Evolutionary conservation across 2,888 invertebrate genomes (phyloP).

Genomic region (Tricholauxania praeusta): DNA sequence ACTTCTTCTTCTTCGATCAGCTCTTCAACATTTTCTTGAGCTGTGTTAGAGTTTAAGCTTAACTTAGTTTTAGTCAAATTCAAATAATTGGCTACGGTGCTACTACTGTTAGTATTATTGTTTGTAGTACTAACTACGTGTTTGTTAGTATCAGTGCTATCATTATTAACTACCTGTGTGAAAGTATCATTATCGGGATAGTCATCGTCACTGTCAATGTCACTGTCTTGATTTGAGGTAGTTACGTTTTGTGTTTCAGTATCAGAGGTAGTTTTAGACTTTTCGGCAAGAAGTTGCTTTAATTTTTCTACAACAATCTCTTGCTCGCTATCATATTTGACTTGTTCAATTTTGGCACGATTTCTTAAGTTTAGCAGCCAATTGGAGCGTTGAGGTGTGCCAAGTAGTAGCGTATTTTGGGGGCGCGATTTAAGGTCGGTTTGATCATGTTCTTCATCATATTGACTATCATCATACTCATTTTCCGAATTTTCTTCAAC

Average conservation of each 20-base stretch:
- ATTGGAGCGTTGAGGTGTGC: constrained; percentile 35
- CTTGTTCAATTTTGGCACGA: constrained; percentile 40
- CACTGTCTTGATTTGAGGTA: constrained; percentile 35
- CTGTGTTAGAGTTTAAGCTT: constrained; percentile 52
- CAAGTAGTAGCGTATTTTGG: constrained; percentile 28
- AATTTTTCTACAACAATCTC: no score
- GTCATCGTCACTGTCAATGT: constrained; percentile 30
- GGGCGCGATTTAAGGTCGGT: constrained; percentile 38
- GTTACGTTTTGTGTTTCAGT: constrained; percentile 24
- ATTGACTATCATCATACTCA: constrained; percentile 25
- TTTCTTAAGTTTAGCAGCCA: constrained; percentile 42
- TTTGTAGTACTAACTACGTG: constrained; percentile 47
- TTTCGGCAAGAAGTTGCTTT: constrained; percentile 40
- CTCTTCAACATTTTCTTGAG: constrained; percentile 30
- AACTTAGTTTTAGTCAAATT: constrained; percentile 52
- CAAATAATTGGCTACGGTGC: constrained; percentile 63
- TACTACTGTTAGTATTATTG: constrained; percentile 53
- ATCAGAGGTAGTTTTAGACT: constrained; percentile 33
- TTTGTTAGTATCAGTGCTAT: constrained; percentile 46
- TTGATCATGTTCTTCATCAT: constrained; percentile 40
- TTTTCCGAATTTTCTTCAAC: neutral
- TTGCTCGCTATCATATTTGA: constrained; percentile 7
- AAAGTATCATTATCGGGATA: constrained; percentile 18
- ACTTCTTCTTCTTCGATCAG: constrained; percentile 45
- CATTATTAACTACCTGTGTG: constrained; percentile 31